Base-by-base conservation (phyloP, 2,888 invertebrate genomes). In the Zygaena filipendulae region DNA sequence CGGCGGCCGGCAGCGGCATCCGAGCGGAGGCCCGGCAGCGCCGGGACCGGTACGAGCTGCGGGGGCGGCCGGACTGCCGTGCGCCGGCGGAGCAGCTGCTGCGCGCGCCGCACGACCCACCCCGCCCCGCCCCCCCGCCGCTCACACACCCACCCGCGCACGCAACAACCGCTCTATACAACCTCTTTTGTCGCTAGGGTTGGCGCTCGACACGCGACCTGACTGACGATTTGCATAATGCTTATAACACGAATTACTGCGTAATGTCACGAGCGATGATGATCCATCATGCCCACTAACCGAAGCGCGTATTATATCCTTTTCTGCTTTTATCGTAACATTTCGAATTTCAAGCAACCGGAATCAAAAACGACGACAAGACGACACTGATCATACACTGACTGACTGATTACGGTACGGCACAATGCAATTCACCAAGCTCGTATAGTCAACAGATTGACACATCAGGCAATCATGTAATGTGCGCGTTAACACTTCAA, bases 1-100 rank as follows among this genome's bases (percentile, higher is more conserved):
- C 74, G 74, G 74, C 64, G 71, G 64, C 74, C 74, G 75, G 74
- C 74, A 69, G 77, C 79, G 72, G 75, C 72, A 74, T 70, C 72
- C 72, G 72, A 70, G 59, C 74, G 66, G 57, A 55, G 58, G 71
- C 71, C n/a, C 71, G 68, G 74, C 70, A 53, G 63, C 64, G 70
- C 71, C 69, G 71, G 70, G 56, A 68, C 69, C 71, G 66, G 60
- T 45, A 61, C 60, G 64, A 62, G 67, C 66, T 70, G 72, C 62
- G 72, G 68, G 69, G 69, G 68, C 68, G 62, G 61, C 67, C 51
- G 59, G 60, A 71, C 72, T 71, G 69, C 50, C 61, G 48, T 59
- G 58, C 57, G 57, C 51, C 53, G 47, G 7, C 16, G 16, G 7
- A 6, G 16, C 7, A 16, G 16, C 4, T 45, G 39, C 43, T 36